Base-by-base conservation (phyloP, 2,888 invertebrate genomes). In the Seira musarum region DNA sequence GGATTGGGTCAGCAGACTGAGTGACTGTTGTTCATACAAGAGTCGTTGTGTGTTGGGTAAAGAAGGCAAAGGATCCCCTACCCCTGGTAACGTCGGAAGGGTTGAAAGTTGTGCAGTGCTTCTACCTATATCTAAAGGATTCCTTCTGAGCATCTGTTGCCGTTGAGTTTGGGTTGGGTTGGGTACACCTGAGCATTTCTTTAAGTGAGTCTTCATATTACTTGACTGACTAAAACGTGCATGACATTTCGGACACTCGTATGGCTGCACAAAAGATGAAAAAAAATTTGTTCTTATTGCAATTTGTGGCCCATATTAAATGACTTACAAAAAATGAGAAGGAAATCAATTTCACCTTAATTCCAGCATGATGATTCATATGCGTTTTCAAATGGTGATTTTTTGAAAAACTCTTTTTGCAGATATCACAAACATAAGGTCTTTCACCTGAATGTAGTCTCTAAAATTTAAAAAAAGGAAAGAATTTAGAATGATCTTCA, bases 171-270 rank as follows among this genome's bases (percentile, higher is more conserved):
- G 24, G 6, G 79, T 69, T n/a, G 77, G 73, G 61, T 74, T 80
- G 2, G 75, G 67, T 30, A 75, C 64, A 57, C 85, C 86, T 15
- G 85, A 82, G 87, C 95, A 95, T 88, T 95, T 95, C 89, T 95
- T 95, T 87, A 92, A 92, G 88, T 95, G 95, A 0, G 95, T 95
- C 84, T 95, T 91, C 95, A 95, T 95, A 87, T 95, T 95, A 86
- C 94, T 94, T 66, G 94, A 94, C 89, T 95, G 95, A 0, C 95
- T 94, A 88, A 95, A 95, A 13, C 93, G 92, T 53, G 95, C 91
- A 24, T 75, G 80, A 57, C 87, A 87, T 40, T 87, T 78, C 88
- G 83, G 80, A 74, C 86, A 87, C 61, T 84, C 81, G 65, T 85
- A 85, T 53, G 85, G 84, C 72, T 75, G 40, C 19, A 30, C n/a